A percentile compares a stretch with the other conserved stretches of the same genome.
phyloP scores from a whole-genome alignment of 2,113 vertebrate genomes.

The Orientallactaga bullata region DNA sequence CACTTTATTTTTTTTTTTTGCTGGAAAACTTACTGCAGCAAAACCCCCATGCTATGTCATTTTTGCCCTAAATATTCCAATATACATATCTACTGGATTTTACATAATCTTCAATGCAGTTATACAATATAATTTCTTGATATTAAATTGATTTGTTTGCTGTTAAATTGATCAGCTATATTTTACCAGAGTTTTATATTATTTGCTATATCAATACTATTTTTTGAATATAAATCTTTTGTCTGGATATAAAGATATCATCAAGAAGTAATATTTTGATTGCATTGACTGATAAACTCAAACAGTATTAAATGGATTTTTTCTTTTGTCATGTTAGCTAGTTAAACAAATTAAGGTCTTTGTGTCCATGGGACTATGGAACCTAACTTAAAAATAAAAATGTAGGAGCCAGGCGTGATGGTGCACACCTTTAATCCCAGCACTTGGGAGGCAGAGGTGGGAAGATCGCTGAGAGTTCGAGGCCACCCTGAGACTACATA shows the following conservation, averaged over 20 bases:
- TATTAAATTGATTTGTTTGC: constrained; percentile 13
- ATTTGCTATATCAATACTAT: constrained; percentile 15
- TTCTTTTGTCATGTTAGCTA: background rate
- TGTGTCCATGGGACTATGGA: background rate
- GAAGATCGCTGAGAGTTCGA: too few relatives aligned
- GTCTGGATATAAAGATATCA: background rate
- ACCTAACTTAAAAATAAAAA: background rate
- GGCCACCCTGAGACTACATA: too few relatives aligned
- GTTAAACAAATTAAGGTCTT: background rate
- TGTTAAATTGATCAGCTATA: constrained; percentile 10
- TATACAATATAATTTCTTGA: background rate
- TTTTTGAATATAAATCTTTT: constrained; percentile 39
- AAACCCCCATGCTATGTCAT: background rate
- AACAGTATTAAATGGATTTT: background rate
- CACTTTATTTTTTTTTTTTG: background rate
- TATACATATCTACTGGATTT: background rate
- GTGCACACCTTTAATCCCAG: too few relatives aligned
- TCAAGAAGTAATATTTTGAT: constrained; percentile 10
- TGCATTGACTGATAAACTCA: background rate
- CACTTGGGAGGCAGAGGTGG: too few relatives aligned
- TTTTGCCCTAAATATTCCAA: constrained; percentile 24
- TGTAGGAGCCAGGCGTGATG: too few relatives aligned
- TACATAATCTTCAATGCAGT: background rate
- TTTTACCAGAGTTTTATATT: background rate
- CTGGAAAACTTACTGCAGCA: background rate